Conservation (phyloP, 2,113 vertebrate species). For the Chionodraco myersi region DNA sequence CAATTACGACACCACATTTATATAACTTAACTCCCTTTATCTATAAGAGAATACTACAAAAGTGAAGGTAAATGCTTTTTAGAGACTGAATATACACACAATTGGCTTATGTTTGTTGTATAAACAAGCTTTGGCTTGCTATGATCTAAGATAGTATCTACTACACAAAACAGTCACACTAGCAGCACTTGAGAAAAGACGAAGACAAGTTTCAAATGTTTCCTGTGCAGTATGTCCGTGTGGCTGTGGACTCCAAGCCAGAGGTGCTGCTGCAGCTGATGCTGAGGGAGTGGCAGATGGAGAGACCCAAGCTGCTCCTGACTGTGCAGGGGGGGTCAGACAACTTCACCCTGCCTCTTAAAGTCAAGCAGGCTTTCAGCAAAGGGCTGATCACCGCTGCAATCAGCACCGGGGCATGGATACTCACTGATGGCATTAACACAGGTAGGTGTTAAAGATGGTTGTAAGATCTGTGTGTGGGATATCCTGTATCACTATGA, state of each 20-base stretch:
- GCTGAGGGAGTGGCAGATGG: constrained; percentile 97
- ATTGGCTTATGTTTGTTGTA: background rate
- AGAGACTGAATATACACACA: background rate
- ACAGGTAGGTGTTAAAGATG: constrained; percentile 80
- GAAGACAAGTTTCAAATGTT: constrained; percentile 16
- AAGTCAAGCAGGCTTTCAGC: constrained; percentile 90
- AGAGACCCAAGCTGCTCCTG: constrained; percentile 93
- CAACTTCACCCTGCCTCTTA: constrained; percentile 90
- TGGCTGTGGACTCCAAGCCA: constrained; percentile 89
- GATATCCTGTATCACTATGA: background rate
- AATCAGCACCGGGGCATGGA: constrained; percentile 95
- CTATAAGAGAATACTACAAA: background rate
- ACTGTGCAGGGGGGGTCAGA: constrained; percentile 93
- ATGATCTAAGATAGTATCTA: constrained; percentile 42
- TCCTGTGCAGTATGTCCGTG: constrained; percentile 88
- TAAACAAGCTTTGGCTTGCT: constrained; percentile 26
- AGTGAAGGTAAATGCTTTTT: background rate
- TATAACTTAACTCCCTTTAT: background rate
- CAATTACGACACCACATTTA: too few species aligned
- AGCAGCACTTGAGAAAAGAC: constrained; percentile 5
- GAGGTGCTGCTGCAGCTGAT: constrained; percentile 91
- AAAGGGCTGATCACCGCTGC: constrained; percentile 93
- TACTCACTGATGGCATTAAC: constrained; percentile 95
- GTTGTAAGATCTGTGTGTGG: background rate
- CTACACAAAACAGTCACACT: constrained; percentile 4